These are phyloP conservation scores for Phrynosoma blainvillii DNA, from an alignment of 2,113 vertebrate genomes.

Conservation along the genomic window DNA sequence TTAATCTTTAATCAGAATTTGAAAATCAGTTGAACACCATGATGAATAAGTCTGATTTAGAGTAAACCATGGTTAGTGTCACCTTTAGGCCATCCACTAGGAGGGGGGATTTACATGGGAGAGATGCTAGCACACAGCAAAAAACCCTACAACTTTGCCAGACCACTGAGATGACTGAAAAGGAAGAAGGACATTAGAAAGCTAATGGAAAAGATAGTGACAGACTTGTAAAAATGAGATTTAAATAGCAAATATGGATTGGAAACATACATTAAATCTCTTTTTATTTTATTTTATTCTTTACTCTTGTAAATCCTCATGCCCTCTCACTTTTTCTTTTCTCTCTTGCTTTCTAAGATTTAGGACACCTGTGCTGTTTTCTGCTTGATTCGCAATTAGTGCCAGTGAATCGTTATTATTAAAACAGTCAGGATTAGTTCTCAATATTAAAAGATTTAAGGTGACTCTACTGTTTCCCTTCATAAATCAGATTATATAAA, in stretches of 20 bases:
- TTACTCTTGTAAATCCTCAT: neutral
- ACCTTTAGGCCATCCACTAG: neutral
- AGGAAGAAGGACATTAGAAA: neutral
- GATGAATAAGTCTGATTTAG: no score
- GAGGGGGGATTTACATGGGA: neutral
- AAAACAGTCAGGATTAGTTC: slow-evolving; percentile 5
- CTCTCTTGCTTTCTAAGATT: neutral
- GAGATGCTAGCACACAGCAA: no score
- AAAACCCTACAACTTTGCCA: neutral
- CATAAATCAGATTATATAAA: neutral
- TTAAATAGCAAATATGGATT: neutral
- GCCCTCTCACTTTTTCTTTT: neutral
- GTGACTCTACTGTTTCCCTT: neutral
- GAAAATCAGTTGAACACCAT: no score
- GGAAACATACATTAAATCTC: neutral
- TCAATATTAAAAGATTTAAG: slow-evolving; percentile 7
- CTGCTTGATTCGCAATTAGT: slow-evolving; percentile 12
- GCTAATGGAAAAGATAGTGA: neutral
- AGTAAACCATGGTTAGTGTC: neutral
- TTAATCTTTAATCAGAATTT: no score
- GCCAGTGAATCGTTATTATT: slow-evolving; percentile 13
- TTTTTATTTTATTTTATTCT: neutral
- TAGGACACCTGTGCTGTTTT: neutral
- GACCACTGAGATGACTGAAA: neutral
- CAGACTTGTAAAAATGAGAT: no score